Percentiles rank a stretch among this genome's conserved stretches.
Evolutionary conservation across 2,113 vertebrate genomes (phyloP).

Genomic region (Thamnaconus septentrionalis): DNA sequence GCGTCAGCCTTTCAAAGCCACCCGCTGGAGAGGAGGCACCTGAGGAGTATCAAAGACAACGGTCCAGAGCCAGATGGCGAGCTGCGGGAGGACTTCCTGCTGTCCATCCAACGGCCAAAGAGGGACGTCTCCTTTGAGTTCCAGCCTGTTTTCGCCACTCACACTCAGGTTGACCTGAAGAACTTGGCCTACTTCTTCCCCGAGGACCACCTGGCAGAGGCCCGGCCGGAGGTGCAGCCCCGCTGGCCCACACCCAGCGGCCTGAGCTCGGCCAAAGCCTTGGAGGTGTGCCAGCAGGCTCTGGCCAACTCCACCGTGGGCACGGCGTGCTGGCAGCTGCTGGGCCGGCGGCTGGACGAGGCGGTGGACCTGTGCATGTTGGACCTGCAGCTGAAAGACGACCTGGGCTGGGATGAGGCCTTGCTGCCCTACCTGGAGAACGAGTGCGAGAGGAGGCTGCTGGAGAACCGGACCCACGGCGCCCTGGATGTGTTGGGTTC

Average conservation of each 20-base stretch:
- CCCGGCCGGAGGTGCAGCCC: conserved; percentile 34
- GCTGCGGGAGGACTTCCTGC: conserved; percentile 41
- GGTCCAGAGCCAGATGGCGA: conserved; percentile 15
- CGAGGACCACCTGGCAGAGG: conserved; percentile 77
- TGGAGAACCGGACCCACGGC: conserved; percentile 63
- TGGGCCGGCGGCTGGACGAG: conserved; percentile 76
- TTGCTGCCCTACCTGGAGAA: conserved; percentile 82
- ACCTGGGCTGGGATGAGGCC: conserved; percentile 74
- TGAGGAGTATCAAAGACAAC: neutral
- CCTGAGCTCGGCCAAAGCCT: conserved; percentile 74
- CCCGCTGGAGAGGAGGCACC: conserved; percentile 26
- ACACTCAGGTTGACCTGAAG: conserved; percentile 63
- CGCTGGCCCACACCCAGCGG: conserved; percentile 79
- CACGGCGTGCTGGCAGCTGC: conserved; percentile 66
- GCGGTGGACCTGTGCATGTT: conserved; percentile 78
- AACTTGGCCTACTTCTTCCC: conserved; percentile 81
- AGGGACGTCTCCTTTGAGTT: conserved; percentile 52
- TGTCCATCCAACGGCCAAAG: conserved; percentile 26
- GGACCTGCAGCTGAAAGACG: conserved; percentile 83
- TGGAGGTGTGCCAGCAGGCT: conserved; percentile 72
- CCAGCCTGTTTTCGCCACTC: conserved; percentile 51
- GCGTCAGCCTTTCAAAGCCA: conserved; percentile 40
- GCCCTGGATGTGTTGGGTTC: conserved; percentile 22
- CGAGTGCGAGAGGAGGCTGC: conserved; percentile 78
- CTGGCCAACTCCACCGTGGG: conserved; percentile 78